Base-by-base conservation (phyloP, 2,888 invertebrate genomes). In the Xanthorhoe designata region DNA sequence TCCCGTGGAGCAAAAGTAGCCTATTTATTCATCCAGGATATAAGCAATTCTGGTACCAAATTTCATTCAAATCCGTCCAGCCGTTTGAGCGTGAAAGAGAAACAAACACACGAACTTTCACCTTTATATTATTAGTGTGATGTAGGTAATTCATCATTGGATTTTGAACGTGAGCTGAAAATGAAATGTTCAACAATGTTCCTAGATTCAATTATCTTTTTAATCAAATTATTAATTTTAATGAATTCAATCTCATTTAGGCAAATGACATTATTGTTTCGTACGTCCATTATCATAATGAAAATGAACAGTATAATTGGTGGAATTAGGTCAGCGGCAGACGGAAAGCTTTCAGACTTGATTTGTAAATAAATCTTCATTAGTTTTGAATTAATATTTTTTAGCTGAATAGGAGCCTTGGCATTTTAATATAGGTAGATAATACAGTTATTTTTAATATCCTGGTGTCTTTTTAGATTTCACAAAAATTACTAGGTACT, bases 231-330 rank as follows among this genome's bases (percentile, higher is more conserved):
- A 52, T 10, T 32, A 35, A 42, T 60, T 62, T 54, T 56, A 52
- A 52, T 51, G 29, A 19, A 45, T 24, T 29, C 32, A 35, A 61
- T 62, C 56, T 38, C 45, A 29, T 47, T 17, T 47, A 6, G 47
- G n/a, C 45, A 35, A 17, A 57, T 63, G 47, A 57, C 35, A 13
- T 58, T 57, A 24, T 50, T 58, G 35, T 52, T 63, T 15, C 29
- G 15, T 45, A 45, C 38, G 47, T 55, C 29, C 32, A 58, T 63
- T 51, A 55, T 51, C 42, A 56, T 47, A 52, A 63, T 63, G 51
- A 19, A 42, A 50, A 9, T 32, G 38, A 19, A 42, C 38, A 51
- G 51, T 59, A 35, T 19, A 19, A 51, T 32, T 32, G 13, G 53
- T 13, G 19, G 32, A 63, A 53, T 58, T 9, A 32, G 50, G 42